Conservation (phyloP, 2,113 vertebrate species). For the Seriola aureovittata region DNA sequence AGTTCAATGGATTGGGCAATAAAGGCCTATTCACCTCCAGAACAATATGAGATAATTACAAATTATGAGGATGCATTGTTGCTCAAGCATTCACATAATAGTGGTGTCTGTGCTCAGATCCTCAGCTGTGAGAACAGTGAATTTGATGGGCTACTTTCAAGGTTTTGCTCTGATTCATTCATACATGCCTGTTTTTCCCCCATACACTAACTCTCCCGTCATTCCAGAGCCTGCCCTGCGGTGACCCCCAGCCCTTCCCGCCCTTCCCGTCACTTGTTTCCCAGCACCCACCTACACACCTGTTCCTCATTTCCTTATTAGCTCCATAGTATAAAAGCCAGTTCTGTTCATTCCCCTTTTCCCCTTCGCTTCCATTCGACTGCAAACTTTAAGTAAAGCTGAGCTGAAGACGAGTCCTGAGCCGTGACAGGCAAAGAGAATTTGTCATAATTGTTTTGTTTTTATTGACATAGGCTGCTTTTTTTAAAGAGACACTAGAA, state of each 20-base stretch:
- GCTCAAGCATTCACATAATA: neutral
- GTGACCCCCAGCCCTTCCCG: neutral
- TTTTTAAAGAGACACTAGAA: neutral
- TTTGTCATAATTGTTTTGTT: neutral
- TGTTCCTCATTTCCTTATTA: neutral
- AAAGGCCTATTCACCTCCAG: neutral
- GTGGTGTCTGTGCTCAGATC: neutral
- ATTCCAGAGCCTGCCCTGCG: neutral
- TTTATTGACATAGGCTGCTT: neutral
- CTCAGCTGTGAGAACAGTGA: too few species aligned
- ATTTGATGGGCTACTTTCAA: neutral
- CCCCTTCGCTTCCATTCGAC: neutral
- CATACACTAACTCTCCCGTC: neutral
- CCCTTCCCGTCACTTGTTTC: too few species aligned
- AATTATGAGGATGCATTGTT: conserved; percentile 10
- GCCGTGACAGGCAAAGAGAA: neutral
- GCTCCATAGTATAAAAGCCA: neutral
- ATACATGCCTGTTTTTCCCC: neutral
- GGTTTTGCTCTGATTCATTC: neutral
- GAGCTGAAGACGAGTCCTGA: neutral
- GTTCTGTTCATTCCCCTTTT: neutral
- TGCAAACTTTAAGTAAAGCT: neutral
- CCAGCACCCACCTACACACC: neutral
- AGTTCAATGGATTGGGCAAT: neutral
- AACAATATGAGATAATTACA: conserved; percentile 11